phyloP scores from a whole-genome alignment of 2,797 vertebrate genomes.

The Zalophus californianus region DNA sequence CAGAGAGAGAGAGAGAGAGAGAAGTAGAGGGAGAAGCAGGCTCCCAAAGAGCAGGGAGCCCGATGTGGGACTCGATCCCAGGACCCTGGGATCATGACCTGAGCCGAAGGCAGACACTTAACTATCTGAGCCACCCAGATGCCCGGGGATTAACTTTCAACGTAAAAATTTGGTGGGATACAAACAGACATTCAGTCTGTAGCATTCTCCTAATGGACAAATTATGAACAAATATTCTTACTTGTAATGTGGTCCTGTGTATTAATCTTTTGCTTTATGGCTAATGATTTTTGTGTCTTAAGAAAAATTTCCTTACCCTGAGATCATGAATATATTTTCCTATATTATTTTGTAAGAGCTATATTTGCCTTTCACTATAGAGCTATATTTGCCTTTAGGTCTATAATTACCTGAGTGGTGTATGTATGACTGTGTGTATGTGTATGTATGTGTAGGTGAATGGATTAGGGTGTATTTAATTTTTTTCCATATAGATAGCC shows the following conservation, averaged over 20 bases:
- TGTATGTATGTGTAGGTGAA: neutral
- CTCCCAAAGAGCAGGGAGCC: no score
- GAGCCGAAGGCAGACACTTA: no score
- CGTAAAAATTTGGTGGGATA: neutral
- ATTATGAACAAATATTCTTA: neutral
- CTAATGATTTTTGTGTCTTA: neutral
- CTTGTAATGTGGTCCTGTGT: neutral
- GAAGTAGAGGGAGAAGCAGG: no score
- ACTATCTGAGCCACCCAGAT: no score
- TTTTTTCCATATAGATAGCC: neutral
- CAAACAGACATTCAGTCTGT: neutral
- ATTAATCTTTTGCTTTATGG: neutral
- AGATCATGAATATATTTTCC: neutral
- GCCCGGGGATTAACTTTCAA: neutral
- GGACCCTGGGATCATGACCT: no score
- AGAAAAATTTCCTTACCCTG: neutral
- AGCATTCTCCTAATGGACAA: neutral
- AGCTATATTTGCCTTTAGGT: neutral
- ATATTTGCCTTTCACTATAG: neutral
- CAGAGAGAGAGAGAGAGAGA: no score
- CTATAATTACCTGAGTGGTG: neutral
- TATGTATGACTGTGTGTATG: neutral
- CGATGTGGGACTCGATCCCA: no score
- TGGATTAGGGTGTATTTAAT: neutral
- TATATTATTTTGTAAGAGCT: constrained; percentile 6